Percentiles rank a stretch among this genome's conserved stretches.
phyloP scores from a whole-genome alignment of 2,888 invertebrate species.

The Melinopterus prodromus region DNA sequence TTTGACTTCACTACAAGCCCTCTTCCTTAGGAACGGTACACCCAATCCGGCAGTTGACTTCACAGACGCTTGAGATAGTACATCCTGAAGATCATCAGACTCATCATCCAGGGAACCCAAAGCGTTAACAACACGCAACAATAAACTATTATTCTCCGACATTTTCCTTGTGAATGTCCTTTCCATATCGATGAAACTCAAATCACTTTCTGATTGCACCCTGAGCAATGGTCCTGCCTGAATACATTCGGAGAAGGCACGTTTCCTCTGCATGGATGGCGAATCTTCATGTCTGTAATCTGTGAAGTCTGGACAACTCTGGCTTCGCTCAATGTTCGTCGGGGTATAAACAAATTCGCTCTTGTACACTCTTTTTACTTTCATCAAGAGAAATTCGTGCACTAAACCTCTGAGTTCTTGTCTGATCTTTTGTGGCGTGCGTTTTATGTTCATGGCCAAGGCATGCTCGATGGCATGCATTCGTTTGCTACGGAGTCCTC shows the following conservation, averaged over 20 bases:
- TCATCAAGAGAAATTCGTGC: slow-evolving; percentile 79
- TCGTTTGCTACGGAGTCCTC: slow-evolving; percentile 78
- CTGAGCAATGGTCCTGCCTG: slow-evolving; percentile 60
- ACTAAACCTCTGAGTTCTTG: slow-evolving; percentile 54
- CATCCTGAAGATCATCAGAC: slow-evolving; percentile 70
- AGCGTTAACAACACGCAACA: slow-evolving; percentile 81
- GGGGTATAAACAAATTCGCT: slow-evolving; percentile 63
- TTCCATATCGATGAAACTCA: slow-evolving; percentile 79
- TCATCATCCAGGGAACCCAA: slow-evolving; percentile 69
- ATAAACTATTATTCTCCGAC: slow-evolving; percentile 74
- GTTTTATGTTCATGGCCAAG: slow-evolving; percentile 77
- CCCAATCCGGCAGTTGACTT: slow-evolving; percentile 55
- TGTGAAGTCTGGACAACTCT: slow-evolving; percentile 78
- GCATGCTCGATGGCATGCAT: slow-evolving; percentile 79
- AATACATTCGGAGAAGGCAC: slow-evolving; percentile 73
- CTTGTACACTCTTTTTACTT: slow-evolving; percentile 79
- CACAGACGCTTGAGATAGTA: slow-evolving; percentile 69
- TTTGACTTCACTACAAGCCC: slow-evolving; percentile 70
- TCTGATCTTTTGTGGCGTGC: slow-evolving; percentile 81
- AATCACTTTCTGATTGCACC: slow-evolving; percentile 81
- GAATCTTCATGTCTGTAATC: slow-evolving; percentile 60
- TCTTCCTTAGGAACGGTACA: slow-evolving; percentile 61
- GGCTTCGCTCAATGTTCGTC: slow-evolving; percentile 63
- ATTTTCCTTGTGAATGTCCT: slow-evolving; percentile 79
- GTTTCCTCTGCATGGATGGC: slow-evolving; percentile 59